Percentiles rank a stretch among this genome's conserved stretches.
Conservation (phyloP, 2,888 invertebrate genomes). For the Amiota mariae region DNA sequence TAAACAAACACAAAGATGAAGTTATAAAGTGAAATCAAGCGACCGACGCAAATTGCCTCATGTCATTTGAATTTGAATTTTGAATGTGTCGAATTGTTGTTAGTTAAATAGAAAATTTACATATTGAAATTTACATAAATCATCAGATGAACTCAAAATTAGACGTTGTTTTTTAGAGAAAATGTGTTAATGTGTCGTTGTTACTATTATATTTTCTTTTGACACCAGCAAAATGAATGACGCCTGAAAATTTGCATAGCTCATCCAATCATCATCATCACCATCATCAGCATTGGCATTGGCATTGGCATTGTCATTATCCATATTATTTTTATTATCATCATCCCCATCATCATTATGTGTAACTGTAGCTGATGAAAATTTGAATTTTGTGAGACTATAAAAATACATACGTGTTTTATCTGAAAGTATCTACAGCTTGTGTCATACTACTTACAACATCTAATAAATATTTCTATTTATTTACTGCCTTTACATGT, state of each 20-base stretch:
- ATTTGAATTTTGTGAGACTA: not conserved
- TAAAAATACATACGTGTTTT: not conserved
- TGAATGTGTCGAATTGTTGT: too few species aligned
- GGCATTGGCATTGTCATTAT: not conserved
- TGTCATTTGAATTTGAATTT: too few species aligned
- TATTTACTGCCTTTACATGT: not conserved
- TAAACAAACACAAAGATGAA: too few species aligned
- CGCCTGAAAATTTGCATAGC: conserved; percentile 4
- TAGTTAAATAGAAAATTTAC: not conserved
- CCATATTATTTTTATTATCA: too few species aligned
- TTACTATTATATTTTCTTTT: not conserved
- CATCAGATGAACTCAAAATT: not conserved
- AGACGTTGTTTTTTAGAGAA: not conserved
- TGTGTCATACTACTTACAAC: not conserved
- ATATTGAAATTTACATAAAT: not conserved
- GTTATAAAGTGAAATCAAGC: too few species aligned
- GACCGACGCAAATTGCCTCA: too few species aligned
- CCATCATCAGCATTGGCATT: not conserved
- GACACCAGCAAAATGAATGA: not conserved
- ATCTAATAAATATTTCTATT: not conserved
- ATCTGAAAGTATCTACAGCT: not conserved
- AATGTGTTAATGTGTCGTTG: not conserved
- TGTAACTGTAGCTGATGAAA: too few species aligned
- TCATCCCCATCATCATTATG: too few species aligned
- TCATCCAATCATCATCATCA: not conserved